These are phyloP conservation scores for Tryphoninae sp. DNA, from an alignment of 2,888 invertebrate species.

Conservation along the genomic window DNA sequence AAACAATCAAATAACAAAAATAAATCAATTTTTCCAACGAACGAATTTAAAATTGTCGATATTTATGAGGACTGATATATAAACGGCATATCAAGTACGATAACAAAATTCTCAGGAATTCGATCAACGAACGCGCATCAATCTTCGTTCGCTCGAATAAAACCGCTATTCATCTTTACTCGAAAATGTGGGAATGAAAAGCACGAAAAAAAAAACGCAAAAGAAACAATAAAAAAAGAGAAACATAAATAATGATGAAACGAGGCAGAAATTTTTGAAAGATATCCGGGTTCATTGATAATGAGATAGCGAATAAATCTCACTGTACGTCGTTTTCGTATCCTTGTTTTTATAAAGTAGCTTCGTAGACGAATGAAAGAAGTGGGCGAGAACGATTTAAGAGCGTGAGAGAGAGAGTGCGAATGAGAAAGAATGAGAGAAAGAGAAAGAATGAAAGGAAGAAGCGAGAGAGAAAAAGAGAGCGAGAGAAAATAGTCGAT, in stretches of 20 bases:
- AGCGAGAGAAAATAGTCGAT: conserved; percentile 35
- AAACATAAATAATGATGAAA: not conserved
- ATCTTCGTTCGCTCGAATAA: conserved; percentile 24
- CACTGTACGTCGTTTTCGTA: conserved; percentile 58
- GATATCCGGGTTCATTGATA: conserved; percentile 37
- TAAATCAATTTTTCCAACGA: too few relatives aligned
- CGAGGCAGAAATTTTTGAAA: conserved; percentile 23
- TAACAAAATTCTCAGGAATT: conserved; percentile 23
- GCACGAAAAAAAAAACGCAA: too few relatives aligned
- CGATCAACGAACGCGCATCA: not conserved
- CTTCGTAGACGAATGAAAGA: conserved; percentile 31
- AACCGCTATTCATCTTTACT: conserved; percentile 5
- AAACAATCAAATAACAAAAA: not conserved
- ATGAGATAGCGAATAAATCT: conserved; percentile 60
- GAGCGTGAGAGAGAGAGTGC: not conserved
- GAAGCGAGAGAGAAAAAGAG: conserved; percentile 2
- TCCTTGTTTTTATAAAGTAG: conserved; percentile 55
- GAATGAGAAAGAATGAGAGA: not conserved
- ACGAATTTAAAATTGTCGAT: not conserved
- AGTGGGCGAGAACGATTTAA: not conserved
- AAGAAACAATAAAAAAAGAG: not conserved
- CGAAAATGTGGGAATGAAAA: not conserved
- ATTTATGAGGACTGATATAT: conserved; percentile 50
- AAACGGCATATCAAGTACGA: conserved; percentile 46
- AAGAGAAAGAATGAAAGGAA: conserved; percentile 31